phyloP scores from a whole-genome alignment of 2,888 invertebrate species.

The Pinctada fucata region DNA sequence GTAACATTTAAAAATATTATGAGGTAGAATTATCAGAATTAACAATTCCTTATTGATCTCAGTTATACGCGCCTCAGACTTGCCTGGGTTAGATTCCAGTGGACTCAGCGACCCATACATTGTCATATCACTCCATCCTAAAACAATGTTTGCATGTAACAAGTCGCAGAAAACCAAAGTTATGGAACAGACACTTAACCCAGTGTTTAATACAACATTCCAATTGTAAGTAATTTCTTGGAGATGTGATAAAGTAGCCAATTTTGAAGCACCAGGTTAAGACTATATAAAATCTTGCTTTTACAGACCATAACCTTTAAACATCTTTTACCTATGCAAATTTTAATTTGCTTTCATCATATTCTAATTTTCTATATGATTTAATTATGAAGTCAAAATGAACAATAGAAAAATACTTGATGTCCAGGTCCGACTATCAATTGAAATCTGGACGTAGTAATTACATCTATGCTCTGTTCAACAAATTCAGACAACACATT shows the following conservation, averaged over 20 bases:
- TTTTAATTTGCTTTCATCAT: no score
- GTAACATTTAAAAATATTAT: no score
- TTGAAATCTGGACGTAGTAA: no score
- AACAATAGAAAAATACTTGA: no score
- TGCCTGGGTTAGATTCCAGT: slow-evolving; percentile 66
- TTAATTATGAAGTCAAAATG: no score
- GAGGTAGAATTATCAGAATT: no score
- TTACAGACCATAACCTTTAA: neutral
- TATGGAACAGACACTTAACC: slow-evolving; percentile 64
- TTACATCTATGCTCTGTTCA: no score
- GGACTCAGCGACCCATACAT: slow-evolving; percentile 71
- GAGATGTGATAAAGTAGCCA: neutral
- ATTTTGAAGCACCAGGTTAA: no score
- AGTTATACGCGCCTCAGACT: slow-evolving; percentile 66
- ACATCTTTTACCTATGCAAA: no score
- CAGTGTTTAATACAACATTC: slow-evolving; percentile 69
- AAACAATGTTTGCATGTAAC: slow-evolving; percentile 54
- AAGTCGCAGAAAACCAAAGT: slow-evolving; percentile 59
- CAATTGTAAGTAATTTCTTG: slow-evolving; percentile 68
- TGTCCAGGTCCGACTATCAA: no score
- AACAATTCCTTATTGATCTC: slow-evolving; percentile 31
- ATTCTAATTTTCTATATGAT: no score
- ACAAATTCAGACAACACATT: no score
- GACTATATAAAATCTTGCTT: neutral
- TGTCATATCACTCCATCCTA: slow-evolving; percentile 64